A percentile compares a stretch with the other conserved stretches of the same genome.
Conservation (phyloP, 1,140 invertebrate genomes). For the Chlorops oryzae region DNA sequence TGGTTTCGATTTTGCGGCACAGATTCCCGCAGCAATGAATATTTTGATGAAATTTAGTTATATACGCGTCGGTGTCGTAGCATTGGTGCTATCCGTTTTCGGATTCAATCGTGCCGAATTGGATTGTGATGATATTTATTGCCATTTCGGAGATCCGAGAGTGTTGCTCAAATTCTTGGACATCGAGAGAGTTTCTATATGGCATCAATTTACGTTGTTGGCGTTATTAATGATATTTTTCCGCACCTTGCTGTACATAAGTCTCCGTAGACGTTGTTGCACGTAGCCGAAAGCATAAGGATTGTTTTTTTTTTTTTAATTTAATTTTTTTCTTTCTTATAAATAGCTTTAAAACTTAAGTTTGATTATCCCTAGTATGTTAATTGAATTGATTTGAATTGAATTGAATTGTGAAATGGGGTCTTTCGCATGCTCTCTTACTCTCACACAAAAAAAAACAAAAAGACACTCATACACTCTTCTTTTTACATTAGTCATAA, state of each 20-base stretch:
- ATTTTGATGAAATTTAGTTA: slow-evolving; percentile 58
- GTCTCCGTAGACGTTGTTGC: slow-evolving; percentile 51
- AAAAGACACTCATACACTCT: too few relatives aligned
- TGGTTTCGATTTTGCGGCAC: slow-evolving; percentile 60
- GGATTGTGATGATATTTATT: slow-evolving; percentile 56
- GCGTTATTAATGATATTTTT: slow-evolving; percentile 51
- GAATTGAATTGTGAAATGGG: too few relatives aligned
- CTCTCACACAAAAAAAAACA: too few relatives aligned
- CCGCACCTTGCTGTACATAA: slow-evolving; percentile 52
- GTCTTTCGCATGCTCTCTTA: too few relatives aligned
- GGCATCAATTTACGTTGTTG: slow-evolving; percentile 52
- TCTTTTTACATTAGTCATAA: too few relatives aligned
- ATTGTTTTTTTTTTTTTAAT: too few relatives aligned
- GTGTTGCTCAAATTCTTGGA: slow-evolving; percentile 54
- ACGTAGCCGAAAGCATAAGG: slow-evolving; percentile 40
- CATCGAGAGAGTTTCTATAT: slow-evolving; percentile 51
- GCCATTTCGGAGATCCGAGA: slow-evolving; percentile 56
- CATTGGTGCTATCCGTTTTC: slow-evolving; percentile 56
- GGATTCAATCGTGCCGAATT: slow-evolving; percentile 54
- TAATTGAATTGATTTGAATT: too few relatives aligned
- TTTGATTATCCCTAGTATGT: too few relatives aligned
- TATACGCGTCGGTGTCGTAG: slow-evolving; percentile 57
- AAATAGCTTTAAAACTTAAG: too few relatives aligned
- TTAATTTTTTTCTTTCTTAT: too few relatives aligned
- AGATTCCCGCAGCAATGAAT: slow-evolving; percentile 54